Percentiles rank a stretch among this genome's conserved stretches.
phyloP scores from a whole-genome alignment of 2,113 vertebrate species.

The Pseudonaja textilis region DNA sequence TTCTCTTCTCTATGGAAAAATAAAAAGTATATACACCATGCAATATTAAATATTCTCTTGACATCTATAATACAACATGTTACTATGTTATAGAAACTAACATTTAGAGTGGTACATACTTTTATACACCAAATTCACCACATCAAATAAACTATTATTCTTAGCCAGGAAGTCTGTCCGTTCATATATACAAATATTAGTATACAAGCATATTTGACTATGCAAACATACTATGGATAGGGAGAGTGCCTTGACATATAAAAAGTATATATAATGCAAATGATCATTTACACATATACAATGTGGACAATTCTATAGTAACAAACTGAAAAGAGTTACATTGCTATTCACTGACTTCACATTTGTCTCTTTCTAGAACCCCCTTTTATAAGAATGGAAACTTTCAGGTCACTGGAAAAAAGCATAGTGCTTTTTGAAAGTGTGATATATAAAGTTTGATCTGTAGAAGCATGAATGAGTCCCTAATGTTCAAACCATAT shows the following conservation, averaged over 20 bases:
- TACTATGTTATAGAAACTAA: neutral
- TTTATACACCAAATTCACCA: neutral
- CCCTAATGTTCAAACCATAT: neutral
- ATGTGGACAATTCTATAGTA: neutral
- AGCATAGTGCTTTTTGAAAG: neutral
- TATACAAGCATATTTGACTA: neutral
- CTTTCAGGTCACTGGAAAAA: neutral
- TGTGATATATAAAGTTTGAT: neutral
- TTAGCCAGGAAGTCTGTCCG: neutral
- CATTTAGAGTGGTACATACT: neutral
- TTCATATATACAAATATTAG: neutral
- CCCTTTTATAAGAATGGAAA: neutral
- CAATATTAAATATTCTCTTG: neutral
- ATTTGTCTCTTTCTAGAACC: neutral
- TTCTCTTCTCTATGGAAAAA: neutral
- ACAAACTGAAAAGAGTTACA: neutral
- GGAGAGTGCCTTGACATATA: neutral
- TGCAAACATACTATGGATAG: neutral
- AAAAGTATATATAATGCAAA: neutral
- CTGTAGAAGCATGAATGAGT: neutral
- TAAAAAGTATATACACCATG: neutral
- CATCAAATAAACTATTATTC: neutral
- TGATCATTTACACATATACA: neutral
- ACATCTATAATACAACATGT: neutral
- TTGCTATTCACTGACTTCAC: neutral